Evolutionary conservation across 2,888 invertebrate genomes (phyloP), one percentile per base, ranked within the genome.

Genomic region (Melipona bicolor): DNA sequence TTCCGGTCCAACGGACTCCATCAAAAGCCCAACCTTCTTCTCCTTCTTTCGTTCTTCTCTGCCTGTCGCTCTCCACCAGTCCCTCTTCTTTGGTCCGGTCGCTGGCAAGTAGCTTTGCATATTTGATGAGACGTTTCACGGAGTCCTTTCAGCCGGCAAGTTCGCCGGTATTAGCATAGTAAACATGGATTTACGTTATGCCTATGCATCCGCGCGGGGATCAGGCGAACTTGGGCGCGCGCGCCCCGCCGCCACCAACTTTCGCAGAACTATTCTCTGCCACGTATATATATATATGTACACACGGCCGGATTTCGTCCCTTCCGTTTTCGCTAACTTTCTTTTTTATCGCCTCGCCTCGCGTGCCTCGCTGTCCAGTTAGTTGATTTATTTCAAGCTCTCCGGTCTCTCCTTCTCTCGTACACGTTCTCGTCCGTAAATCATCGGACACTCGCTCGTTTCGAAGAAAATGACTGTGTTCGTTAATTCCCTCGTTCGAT

Each of bases 111-210:
- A 91, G 91, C 88, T 89, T 83, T 93, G 92, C 92, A 93, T 93
- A 93, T 93, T 93, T 93, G 90, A 93, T 92, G 86, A 84, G 84
- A 87, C 90, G 88, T 91, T 91, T 91, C 91, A 90, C 91, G 88
- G 90, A 91, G 90, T 91, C 91, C 92, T 93, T 92, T 92, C 91
- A 92, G 87, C 90, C 90, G 90, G 89, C 90, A 91, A 92, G 91
- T 93, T 93, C 92, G 91, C 88, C 89, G 90, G 91, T 92, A 92
- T 93, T 93, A 93, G 92, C 93, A 93, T 93, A 91, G 93, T 91
- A 93, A 93, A 93, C 92, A 92, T 92, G 91, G 92, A 93, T 94
- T 93, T 93, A 93, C 92, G 90, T 92, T 93, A 92, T 92, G 91
- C 88, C 88, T 83, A 88, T 88, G 85, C 78, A 82, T 82, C 77